Evolutionary conservation across 2,888 invertebrate genomes (phyloP).

Genomic region (Eugnorisma glareosa): DNA sequence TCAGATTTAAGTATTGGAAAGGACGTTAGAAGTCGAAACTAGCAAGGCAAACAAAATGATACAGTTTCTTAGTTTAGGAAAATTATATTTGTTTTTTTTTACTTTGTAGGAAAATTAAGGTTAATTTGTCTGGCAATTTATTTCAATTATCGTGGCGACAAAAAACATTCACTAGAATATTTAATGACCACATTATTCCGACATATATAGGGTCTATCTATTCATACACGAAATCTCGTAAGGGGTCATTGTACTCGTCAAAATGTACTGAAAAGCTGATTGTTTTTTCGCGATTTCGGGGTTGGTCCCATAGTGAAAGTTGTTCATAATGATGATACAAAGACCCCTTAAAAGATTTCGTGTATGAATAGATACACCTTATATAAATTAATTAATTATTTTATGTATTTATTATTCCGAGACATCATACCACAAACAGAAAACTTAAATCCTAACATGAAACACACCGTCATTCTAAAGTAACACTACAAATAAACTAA

Average conservation of each 20-base stretch:
- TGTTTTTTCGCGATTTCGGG: too few relatives aligned
- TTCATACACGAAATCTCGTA: too few relatives aligned
- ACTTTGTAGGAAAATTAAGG: not conserved
- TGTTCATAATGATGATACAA: too few relatives aligned
- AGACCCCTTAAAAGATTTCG: too few relatives aligned
- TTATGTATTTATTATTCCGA: too few relatives aligned
- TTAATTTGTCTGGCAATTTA: not conserved
- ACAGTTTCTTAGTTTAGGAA: not conserved
- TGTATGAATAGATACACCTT: too few relatives aligned
- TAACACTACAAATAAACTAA: slow-evolving; percentile 1
- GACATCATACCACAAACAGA: not conserved
- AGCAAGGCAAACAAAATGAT: not conserved
- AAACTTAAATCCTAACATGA: not conserved
- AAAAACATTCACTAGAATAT: not conserved
- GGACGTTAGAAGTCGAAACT: not conserved
- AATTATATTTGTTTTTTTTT: not conserved
- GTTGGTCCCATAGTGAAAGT: too few relatives aligned
- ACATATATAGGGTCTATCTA: too few relatives aligned
- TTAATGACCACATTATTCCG: not conserved
- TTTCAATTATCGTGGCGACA: not conserved
- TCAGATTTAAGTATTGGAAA: not conserved
- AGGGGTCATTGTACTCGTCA: too few relatives aligned
- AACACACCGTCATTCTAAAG: not conserved
- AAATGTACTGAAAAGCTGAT: too few relatives aligned
- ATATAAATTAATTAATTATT: too few relatives aligned